Evolutionary conservation across 2,797 vertebrate species (phyloP).

Genomic region (Siniperca scherzeri): DNA sequence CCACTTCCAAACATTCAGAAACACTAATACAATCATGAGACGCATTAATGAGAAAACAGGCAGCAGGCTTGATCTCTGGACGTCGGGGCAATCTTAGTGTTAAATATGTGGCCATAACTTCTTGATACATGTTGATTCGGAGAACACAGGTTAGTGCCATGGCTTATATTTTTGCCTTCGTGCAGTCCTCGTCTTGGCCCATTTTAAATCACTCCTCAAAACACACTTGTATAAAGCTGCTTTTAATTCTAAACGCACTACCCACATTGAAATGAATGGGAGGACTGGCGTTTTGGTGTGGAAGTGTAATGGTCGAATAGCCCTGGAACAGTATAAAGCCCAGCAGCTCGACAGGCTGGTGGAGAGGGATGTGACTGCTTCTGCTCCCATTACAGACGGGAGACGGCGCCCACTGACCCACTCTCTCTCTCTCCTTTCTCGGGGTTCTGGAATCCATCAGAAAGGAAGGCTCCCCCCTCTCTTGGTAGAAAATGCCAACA

Average conservation of each 20-base stretch:
- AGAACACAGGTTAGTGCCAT: background rate
- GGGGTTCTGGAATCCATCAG: too few relatives aligned
- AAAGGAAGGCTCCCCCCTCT: too few relatives aligned
- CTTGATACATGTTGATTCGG: background rate
- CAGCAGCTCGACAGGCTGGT: background rate
- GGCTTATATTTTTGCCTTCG: background rate
- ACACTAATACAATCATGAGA: background rate
- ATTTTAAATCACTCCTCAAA: too few relatives aligned
- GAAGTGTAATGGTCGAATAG: background rate
- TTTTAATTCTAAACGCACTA: too few relatives aligned
- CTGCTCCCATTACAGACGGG: conserved; percentile 30
- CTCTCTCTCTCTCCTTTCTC: background rate
- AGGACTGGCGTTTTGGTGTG: too few relatives aligned
- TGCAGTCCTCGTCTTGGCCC: too few relatives aligned
- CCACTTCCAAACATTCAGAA: background rate
- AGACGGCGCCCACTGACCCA: background rate
- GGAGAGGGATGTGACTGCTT: background rate
- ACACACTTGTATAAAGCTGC: too few relatives aligned
- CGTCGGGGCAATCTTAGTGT: background rate
- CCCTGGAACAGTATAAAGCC: background rate
- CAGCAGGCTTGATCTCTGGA: background rate
- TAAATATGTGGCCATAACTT: background rate
- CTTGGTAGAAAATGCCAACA: too few relatives aligned
- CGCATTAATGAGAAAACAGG: background rate
- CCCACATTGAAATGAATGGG: too few relatives aligned